Conservation (phyloP, 2,797 vertebrate species). For the Betta splendens region DNA sequence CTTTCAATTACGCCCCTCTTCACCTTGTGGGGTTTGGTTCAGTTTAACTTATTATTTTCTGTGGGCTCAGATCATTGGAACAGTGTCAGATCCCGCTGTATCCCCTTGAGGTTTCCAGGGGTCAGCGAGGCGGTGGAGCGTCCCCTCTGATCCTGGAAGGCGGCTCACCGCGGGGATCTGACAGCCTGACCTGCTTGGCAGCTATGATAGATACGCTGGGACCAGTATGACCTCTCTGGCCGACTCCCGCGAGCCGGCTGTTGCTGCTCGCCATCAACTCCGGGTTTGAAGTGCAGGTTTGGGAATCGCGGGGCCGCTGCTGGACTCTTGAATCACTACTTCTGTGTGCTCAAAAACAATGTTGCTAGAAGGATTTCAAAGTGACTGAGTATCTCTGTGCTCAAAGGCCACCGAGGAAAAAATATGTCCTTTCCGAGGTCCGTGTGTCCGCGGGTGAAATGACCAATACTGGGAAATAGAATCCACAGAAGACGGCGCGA, state of each 20-base stretch:
- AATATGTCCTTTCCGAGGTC: slow-evolving; percentile 36
- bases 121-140: slow-evolving; percentile 51
- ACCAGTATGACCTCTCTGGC: slow-evolving; percentile 66
- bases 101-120: slow-evolving; percentile 48
- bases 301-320: slow-evolving; percentile 42
- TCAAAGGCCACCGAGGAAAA: slow-evolving; percentile 36
- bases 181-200: slow-evolving; percentile 75
- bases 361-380: slow-evolving; percentile 36
- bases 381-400: slow-evolving; percentile 27
- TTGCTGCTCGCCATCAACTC: slow-evolving; percentile 52
- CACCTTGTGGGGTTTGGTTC: slow-evolving; percentile 27
- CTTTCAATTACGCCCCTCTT: slow-evolving; percentile 5
- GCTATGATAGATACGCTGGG: slow-evolving; percentile 75
- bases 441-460: slow-evolving; percentile 22
- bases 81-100: slow-evolving; percentile 28
- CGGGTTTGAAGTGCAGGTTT: slow-evolving; percentile 43
- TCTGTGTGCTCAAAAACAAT: slow-evolving; percentile 26
- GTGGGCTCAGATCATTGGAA: slow-evolving; percentile 35
- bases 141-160: slow-evolving; percentile 65
- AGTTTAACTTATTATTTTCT: slow-evolving; percentile 31
- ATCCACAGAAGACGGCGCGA: slow-evolving; percentile 2
- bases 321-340: slow-evolving; percentile 11
- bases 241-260: slow-evolving; percentile 61
- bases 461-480: slow-evolving; percentile 34
- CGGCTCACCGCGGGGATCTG: slow-evolving; percentile 61